These are phyloP conservation scores for Polydesmus complanatus DNA, from an alignment of 2,888 invertebrate genomes.

Conservation along the genomic window DNA sequence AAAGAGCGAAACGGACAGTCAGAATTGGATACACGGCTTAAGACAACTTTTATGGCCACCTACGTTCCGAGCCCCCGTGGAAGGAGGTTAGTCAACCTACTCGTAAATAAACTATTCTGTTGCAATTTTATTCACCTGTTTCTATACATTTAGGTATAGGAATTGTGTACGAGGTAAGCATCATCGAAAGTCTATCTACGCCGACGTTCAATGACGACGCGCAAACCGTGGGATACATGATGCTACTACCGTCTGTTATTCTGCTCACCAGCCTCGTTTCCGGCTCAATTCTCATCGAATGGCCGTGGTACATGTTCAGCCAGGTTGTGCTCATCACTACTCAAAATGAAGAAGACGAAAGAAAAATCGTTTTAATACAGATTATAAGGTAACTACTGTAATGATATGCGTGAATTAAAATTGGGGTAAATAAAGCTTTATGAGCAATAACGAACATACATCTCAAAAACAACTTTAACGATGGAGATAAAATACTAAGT, in stretches of 20 bases:
- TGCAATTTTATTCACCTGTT: neutral
- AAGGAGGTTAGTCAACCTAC: constrained; percentile 4
- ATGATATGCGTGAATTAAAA: neutral
- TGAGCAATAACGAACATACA: neutral
- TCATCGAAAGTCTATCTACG: constrained; percentile 11
- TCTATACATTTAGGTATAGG: constrained; percentile 5
- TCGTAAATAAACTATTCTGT: neutral
- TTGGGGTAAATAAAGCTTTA: neutral
- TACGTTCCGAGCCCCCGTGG: neutral
- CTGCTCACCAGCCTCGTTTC: constrained; percentile 13
- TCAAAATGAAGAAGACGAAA: constrained; percentile 8
- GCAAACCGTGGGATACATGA: constrained; percentile 8
- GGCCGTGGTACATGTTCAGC: constrained; percentile 13
- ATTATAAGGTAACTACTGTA: constrained; percentile 2
- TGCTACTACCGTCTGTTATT: constrained; percentile 13
- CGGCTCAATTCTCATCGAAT: constrained; percentile 16
- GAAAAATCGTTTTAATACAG: constrained; percentile 9
- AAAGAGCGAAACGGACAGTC: constrained; percentile 47
- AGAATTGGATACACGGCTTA: constrained; percentile 54
- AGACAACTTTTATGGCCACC: constrained; percentile 38
- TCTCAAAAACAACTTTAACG: too few species aligned
- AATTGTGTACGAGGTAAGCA: constrained; percentile 3
- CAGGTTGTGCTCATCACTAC: constrained; percentile 8
- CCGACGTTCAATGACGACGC: neutral
- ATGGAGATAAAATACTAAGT: too few species aligned